Evolutionary conservation across 2,113 vertebrate genomes (phyloP).

Genomic region (Pituophis catenifer): DNA sequence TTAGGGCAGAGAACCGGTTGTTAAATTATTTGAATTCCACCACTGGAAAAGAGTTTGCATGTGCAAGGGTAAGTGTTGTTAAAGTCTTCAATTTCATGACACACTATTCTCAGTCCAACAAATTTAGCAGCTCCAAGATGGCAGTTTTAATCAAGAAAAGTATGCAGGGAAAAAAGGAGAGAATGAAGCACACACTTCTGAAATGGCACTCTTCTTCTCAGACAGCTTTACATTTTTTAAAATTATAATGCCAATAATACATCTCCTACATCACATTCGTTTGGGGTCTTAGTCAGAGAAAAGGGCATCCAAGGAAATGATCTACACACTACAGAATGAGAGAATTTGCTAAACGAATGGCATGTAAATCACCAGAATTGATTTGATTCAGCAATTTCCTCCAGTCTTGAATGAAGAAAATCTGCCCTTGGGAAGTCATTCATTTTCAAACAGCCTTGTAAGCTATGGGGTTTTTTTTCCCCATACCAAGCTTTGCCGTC

Average conservation of each 20-base stretch:
- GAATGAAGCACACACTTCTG: neutral
- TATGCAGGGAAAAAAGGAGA: neutral
- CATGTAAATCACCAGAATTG: neutral
- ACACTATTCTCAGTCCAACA: neutral
- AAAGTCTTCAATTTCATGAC: neutral
- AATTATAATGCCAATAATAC: neutral
- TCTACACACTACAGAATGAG: neutral
- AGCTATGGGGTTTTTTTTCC: neutral
- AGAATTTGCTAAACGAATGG: neutral
- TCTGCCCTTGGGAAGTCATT: neutral
- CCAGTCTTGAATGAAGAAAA: neutral
- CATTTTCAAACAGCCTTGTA: neutral
- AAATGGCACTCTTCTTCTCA: neutral
- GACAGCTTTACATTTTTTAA: neutral
- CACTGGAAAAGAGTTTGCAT: neutral
- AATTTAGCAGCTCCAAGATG: neutral
- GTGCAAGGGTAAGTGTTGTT: neutral
- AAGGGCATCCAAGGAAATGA: neutral
- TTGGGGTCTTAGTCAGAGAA: neutral
- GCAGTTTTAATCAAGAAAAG: neutral
- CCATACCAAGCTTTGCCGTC: neutral
- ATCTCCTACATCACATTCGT: neutral
- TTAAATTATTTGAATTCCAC: too few species aligned
- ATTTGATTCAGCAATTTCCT: neutral
- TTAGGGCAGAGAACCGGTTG: too few species aligned